Evolutionary conservation across 2,888 invertebrate genomes (phyloP).

Genomic region (Caenorhabditis virilis): DNA sequence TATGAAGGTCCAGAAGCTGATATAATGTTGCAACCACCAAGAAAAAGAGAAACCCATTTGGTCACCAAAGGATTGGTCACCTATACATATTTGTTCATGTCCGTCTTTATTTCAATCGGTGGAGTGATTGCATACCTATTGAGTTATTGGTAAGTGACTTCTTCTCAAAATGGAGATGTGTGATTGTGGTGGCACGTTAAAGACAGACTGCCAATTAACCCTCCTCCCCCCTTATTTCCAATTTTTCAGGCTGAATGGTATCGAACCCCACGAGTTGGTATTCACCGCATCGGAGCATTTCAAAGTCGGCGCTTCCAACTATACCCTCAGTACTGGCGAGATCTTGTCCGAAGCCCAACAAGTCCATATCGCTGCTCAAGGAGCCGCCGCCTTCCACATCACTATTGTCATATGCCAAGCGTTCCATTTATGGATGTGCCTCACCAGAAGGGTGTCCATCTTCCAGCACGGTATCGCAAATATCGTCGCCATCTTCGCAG

Average conservation of each 20-base stretch:
- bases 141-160: conserved; percentile 39
- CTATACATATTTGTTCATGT: conserved; percentile 63
- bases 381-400: conserved; percentile 43
- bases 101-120: conserved; percentile 58
- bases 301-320: conserved; percentile 36
- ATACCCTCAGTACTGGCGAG: conserved; percentile 20
- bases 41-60: conserved; percentile 50
- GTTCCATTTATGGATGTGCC: conserved; percentile 58
- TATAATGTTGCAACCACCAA: conserved; percentile 62
- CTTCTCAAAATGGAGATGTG: too few relatives aligned
- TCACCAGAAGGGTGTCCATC: conserved; percentile 56
- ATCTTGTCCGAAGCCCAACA: conserved; percentile 30
- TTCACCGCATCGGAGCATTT: conserved; percentile 40
- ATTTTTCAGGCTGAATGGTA: too few relatives aligned
- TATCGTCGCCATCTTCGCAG: conserved; percentile 45
- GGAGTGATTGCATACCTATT: conserved; percentile 43
- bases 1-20: conserved; percentile 63
- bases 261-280: conserved; percentile 33
- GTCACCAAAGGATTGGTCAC: conserved; percentile 58
- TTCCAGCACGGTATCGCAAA: conserved; percentile 57
- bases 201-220: too few relatives aligned
- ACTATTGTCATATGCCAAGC: conserved; percentile 38
- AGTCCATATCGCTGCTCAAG: conserved; percentile 41
- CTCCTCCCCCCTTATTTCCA: too few relatives aligned
- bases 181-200: too few relatives aligned